Percentiles rank a stretch among this genome's conserved stretches.
Conservation (phyloP, 2,113 vertebrate species). For the Polypterus bichir region DNA sequence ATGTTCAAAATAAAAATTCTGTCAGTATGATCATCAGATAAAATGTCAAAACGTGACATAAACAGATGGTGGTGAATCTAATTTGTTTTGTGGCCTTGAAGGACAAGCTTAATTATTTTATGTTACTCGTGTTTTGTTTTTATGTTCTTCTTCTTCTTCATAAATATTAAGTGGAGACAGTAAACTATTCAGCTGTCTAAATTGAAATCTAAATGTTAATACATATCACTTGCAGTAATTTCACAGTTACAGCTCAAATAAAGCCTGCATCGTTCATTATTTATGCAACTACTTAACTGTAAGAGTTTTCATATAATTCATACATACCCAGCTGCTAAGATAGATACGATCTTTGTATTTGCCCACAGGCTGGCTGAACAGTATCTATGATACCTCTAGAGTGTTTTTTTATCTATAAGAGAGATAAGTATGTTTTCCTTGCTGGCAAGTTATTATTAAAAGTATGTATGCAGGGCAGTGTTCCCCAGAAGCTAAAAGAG, state of each 20-base stretch:
- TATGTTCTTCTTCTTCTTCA: too few species aligned
- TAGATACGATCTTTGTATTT: conserved; percentile 58
- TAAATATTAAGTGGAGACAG: too few species aligned
- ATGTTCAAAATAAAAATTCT: too few species aligned
- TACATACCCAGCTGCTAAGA: conserved; percentile 5
- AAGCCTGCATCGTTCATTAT: not conserved
- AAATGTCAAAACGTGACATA: too few species aligned
- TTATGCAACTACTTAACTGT: not conserved
- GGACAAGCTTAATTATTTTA: too few species aligned
- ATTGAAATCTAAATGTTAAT: too few species aligned
- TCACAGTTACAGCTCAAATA: conserved; percentile 1
- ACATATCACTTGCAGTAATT: too few species aligned
- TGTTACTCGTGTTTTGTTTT: too few species aligned
- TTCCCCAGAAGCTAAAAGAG: conserved; percentile 29
- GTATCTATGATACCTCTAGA: conserved; percentile 41
- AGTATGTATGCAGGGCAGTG: conserved; percentile 36
- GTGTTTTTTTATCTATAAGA: conserved; percentile 46
- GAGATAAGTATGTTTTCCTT: conserved; percentile 52
- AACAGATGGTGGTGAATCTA: too few species aligned
- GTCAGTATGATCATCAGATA: too few species aligned
- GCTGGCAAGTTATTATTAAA: conserved; percentile 34
- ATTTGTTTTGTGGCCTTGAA: too few species aligned
- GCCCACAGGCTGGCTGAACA: conserved; percentile 40
- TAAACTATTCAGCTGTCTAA: too few species aligned
- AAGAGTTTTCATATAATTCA: not conserved